Evolutionary conservation across 1,140 invertebrate genomes (phyloP).

Genomic region (Campodea augens): DNA sequence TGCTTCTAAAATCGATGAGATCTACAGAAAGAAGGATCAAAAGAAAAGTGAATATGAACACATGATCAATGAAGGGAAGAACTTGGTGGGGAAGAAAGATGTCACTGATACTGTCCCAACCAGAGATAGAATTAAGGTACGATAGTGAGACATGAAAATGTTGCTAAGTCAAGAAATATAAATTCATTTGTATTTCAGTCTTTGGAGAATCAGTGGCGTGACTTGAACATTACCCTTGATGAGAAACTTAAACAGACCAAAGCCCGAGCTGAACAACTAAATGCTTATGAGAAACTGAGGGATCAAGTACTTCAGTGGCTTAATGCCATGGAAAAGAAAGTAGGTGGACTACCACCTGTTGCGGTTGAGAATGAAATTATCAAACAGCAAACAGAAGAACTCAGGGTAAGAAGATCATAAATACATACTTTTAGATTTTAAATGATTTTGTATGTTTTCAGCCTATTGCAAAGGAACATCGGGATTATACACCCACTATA

Average conservation of each 20-base stretch:
- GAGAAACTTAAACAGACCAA: slow-evolving; percentile 66
- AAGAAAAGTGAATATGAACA: slow-evolving; percentile 46
- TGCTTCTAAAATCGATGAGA: slow-evolving; percentile 36
- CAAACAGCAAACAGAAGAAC: slow-evolving; percentile 61
- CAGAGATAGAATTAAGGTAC: slow-evolving; percentile 64
- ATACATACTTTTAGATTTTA: not conserved
- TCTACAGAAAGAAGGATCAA: slow-evolving; percentile 30
- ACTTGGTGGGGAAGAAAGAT: slow-evolving; percentile 68
- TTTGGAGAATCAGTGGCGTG: slow-evolving; percentile 72
- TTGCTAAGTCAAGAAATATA: too few relatives aligned
- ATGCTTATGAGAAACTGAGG: slow-evolving; percentile 63
- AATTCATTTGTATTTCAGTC: slow-evolving; percentile 25
- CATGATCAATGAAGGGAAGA: slow-evolving; percentile 56
- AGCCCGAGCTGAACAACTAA: slow-evolving; percentile 58
- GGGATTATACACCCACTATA: slow-evolving; percentile 63
- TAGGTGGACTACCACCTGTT: slow-evolving; percentile 52
- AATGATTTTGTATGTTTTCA: slow-evolving; percentile 17
- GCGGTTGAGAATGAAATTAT: slow-evolving; percentile 71
- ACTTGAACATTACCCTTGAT: slow-evolving; percentile 53
- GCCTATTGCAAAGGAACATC: slow-evolving; percentile 73
- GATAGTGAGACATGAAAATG: not conserved
- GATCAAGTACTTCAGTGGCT: slow-evolving; percentile 75
- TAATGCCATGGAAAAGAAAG: slow-evolving; percentile 49
- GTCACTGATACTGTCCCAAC: slow-evolving; percentile 67
- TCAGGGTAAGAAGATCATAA: slow-evolving; percentile 35